Conservation (phyloP, 2,113 vertebrate species). For the Capreolus pygargus region DNA sequence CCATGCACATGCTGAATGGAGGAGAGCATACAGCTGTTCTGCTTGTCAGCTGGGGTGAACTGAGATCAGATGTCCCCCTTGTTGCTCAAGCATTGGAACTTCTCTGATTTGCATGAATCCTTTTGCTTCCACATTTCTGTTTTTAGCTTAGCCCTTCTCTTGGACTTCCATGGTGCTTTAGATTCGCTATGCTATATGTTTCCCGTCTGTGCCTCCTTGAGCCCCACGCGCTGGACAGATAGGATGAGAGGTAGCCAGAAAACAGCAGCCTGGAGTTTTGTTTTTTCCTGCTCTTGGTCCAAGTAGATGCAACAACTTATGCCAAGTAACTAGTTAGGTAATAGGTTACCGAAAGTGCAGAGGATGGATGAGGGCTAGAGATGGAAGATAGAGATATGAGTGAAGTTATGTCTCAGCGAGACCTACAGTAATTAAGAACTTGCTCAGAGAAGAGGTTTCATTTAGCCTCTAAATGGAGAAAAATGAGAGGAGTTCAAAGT, state of each 20-base stretch:
- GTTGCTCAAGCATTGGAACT: background rate
- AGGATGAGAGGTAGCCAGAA: background rate
- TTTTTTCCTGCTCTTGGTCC: background rate
- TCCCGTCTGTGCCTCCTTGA: background rate
- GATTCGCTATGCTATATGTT: background rate
- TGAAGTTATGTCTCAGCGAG: background rate
- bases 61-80: background rate
- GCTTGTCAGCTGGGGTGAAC: background rate
- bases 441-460: background rate
- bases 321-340: background rate
- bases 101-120: background rate
- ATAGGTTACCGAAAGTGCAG: background rate
- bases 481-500: background rate
- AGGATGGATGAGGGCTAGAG: background rate
- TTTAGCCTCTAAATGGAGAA: slow-evolving; percentile 16
- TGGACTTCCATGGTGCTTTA: background rate
- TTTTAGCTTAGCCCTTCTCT: background rate
- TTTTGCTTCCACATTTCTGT: background rate
- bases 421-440: background rate
- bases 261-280: background rate
- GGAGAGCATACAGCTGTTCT: background rate
- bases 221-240: background rate
- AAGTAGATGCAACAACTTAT: background rate
- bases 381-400: background rate
- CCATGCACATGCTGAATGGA: background rate